A percentile compares a stretch with the other conserved stretches of the same genome.
Conservation (phyloP, 2,888 invertebrate species). For the Oligia strigilis region DNA sequence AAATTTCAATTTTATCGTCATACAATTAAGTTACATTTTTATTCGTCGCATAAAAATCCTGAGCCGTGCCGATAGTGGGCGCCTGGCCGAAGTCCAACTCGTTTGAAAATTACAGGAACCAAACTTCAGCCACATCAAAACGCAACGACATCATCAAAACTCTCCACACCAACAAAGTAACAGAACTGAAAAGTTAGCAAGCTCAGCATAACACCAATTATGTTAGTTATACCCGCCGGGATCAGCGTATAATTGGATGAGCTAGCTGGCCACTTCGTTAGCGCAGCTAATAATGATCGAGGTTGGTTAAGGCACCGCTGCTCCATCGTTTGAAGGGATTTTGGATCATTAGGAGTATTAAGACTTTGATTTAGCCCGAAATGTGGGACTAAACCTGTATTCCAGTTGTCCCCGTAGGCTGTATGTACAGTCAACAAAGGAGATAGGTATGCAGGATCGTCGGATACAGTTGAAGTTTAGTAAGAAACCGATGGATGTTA, state of each 20-base stretch:
- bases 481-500: too few species aligned
- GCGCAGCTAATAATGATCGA: conserved; percentile 61
- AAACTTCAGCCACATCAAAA: background rate
- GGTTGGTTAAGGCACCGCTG: conserved; percentile 42
- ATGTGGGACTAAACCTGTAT: background rate
- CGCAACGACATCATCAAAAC: conserved; percentile 19
- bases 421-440: too few species aligned
- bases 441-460: too few species aligned
- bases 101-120: background rate
- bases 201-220: conserved; percentile 54
- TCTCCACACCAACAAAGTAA: conserved; percentile 11
- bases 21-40: too few species aligned
- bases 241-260: conserved; percentile 66
- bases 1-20: too few species aligned
- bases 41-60: too few species aligned
- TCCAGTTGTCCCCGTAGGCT: too few species aligned
- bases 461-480: too few species aligned
- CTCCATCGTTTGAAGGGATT: conserved; percentile 34
- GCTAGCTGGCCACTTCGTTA: conserved; percentile 66
- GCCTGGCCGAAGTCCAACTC: background rate
- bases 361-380: background rate
- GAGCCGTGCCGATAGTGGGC: too few species aligned
- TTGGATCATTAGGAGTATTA: conserved; percentile 34
- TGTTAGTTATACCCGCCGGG: conserved; percentile 55
- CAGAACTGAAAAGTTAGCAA: conserved; percentile 47